Base-by-base conservation (phyloP, 1,140 invertebrate genomes). In the Elysia chlorotica region DNA sequence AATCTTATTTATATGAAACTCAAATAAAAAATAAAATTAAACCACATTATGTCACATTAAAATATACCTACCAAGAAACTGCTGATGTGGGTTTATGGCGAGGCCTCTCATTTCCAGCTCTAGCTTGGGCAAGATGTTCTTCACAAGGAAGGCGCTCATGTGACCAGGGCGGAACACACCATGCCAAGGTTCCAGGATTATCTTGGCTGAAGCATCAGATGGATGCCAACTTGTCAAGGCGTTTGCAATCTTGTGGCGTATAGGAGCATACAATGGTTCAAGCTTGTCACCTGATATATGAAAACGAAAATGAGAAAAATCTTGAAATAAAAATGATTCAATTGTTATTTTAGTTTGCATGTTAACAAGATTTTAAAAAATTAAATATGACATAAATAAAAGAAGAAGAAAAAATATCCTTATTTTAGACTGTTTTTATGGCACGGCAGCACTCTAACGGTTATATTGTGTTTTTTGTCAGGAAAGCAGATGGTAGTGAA, bases 181-280 rank as follows among this genome's bases (percentile, higher is more conserved):
- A n/a, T 91, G 88, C 98, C 98, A 99, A 0, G 97, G 97, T 74
- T 92, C 90, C 0, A 99, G 89, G 88, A 99, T 95, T n/a, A 94
- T 89, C 78, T 93, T 91, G 0, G 96, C 97, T 1, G 96, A 98
- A 61, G 91, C 90, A 88, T 99, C 96, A 0, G 93, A 94, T 3
- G 96, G 88, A 73, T 87, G 83, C 98, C 98, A 99, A 36, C 92
- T 93, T 0, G 90, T 91, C 37, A 99, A 88, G 21, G 97, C 97
- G 38, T 91, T 90, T 36, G 94, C 92, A 10, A 99, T 88, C 85
- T 99, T 99, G 28, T 96, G 92, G 62, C 97, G 90, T 73, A 99
- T 87, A 30, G 84, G 85, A 14, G 95, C 94, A 89, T 97, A 99
- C 6, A 98, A 92, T 1, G 92, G 91, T 78, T 95, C 92, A 79